Conservation (phyloP, 1,140 invertebrate genomes). For the Papilio helenus region DNA sequence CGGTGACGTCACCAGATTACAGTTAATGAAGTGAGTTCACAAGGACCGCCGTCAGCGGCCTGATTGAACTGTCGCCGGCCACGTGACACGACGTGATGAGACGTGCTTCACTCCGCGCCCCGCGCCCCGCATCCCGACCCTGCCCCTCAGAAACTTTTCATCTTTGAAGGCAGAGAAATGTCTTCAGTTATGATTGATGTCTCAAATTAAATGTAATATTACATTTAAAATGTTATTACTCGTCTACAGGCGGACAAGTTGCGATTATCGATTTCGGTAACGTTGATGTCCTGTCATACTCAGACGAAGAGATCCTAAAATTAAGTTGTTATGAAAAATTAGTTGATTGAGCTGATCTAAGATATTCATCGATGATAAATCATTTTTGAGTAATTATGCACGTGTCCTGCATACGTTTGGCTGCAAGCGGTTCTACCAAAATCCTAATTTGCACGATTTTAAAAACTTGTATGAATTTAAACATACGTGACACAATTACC, state of each 20-base stretch:
- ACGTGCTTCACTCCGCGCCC: neutral
- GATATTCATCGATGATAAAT: neutral
- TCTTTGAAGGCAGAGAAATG: slow-evolving; percentile 3
- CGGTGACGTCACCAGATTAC: slow-evolving; percentile 9
- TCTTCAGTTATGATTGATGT: neutral
- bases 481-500: neutral
- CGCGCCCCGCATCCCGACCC: neutral
- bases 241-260: neutral
- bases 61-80: slow-evolving; percentile 23
- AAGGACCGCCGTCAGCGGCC: slow-evolving; percentile 14
- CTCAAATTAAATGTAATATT: slow-evolving; percentile 17
- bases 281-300: neutral
- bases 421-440: neutral
- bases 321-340: neutral
- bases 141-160: neutral
- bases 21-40: slow-evolving; percentile 17
- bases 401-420: neutral
- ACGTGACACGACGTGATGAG: slow-evolving; percentile 1
- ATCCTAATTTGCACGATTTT: neutral
- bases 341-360: neutral
- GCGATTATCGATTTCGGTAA: neutral
- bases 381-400: neutral
- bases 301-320: neutral
- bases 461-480: neutral
- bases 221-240: slow-evolving; percentile 3